These are phyloP conservation scores for Aphelenchoides besseyi DNA, from an alignment of 1,140 invertebrate genomes.

Conservation along the genomic window DNA sequence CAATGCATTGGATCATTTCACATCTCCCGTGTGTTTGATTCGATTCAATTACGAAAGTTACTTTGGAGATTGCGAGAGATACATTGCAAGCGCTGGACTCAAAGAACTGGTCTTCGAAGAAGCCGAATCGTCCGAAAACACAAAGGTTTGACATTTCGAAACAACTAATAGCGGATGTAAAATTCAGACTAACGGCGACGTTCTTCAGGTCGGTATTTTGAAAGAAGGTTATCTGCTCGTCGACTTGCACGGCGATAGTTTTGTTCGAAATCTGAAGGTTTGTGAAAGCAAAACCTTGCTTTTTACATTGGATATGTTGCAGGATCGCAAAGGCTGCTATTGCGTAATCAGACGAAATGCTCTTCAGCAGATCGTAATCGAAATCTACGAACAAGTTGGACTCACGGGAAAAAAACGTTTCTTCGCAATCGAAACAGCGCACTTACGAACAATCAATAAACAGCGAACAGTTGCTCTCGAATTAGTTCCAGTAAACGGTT, in stretches of 20 bases:
- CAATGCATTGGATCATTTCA: conserved; percentile 42
- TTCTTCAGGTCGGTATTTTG: background rate
- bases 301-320: background rate
- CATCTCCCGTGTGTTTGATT: conserved; percentile 42
- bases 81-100: conserved; percentile 6
- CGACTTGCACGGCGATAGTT: conserved; percentile 42
- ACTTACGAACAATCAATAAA: conserved; percentile 42
- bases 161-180: background rate
- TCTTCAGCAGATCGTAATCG: conserved; percentile 26
- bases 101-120: conserved; percentile 15
- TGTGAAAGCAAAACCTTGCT: background rate
- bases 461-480: conserved; percentile 43
- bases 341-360: conserved; percentile 35
- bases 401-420: conserved; percentile 16
- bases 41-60: conserved; percentile 44
- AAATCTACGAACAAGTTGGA: conserved; percentile 40
- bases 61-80: conserved; percentile 50
- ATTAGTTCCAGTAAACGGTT: conserved; percentile 16
- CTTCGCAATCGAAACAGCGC: conserved; percentile 44
- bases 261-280: conserved; percentile 49
- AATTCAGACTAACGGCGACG: background rate
- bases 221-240: conserved; percentile 47
- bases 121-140: background rate
- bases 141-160: background rate
- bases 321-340: conserved; percentile 29